Evolutionary conservation across 2,888 invertebrate genomes (phyloP), one percentile per base, ranked within the genome.

Genomic region (Eristalinus sepulchralis): DNA sequence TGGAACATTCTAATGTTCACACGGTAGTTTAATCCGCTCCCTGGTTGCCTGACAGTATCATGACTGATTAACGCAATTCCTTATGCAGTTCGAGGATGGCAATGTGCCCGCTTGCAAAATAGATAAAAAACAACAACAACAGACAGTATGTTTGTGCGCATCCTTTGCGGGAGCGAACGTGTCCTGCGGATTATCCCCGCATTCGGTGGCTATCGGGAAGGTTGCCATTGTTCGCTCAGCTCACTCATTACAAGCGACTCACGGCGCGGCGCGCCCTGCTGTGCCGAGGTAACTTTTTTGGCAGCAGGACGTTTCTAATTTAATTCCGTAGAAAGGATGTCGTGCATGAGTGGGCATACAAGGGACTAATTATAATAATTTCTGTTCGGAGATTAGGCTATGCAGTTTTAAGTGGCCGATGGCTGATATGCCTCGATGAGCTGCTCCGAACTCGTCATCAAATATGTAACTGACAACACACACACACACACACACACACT

Each of bases 21-120:
- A 92, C 92, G 91, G 89, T 90, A 89, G 89, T 91, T 91, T 91
- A 90, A 91, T 91, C 90, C 91, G 90, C 90, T 89, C 91, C 89
- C 78, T 66, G 67, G 78, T 79, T 86, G 78, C 78, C 83, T 83
- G 86, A 86, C 86, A 83, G 86, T 83, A 86, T 86, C 86, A 86
- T 86, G 86, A 86, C 86, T 86, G 86, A 86, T 86, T 86, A 86
- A 86, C 86, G 83, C 70, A 75, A 79, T 75, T 83, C 86, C 86
- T 86, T 86, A 86, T 86, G 86, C 86, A 86, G 53, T 86, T 79
- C 83, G 63, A 72, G 70, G 77, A 83, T 75, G 78, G 86, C 78
- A 86, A 79, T 83, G 83, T 83, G 86, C 83, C 82, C 83, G 75
- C 62, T 72, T 76, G 77, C 81, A 55, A 73, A 83, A 82, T 75